Base-by-base conservation (phyloP, 2,797 vertebrate genomes). In the Platalea minor region DNA sequence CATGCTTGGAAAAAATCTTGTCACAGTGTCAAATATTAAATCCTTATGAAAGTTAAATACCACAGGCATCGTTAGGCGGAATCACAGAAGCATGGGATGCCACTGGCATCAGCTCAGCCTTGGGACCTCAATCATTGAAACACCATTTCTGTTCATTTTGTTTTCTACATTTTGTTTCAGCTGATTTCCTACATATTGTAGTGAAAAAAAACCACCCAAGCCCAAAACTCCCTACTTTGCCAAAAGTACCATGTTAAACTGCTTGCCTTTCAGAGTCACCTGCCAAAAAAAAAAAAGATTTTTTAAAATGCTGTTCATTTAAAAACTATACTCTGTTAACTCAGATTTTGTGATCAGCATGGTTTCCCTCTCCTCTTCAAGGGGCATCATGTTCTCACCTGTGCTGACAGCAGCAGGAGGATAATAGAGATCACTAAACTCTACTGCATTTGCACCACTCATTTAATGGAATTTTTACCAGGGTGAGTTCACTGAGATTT, bases 1-100 rank as follows among this genome's bases (percentile, higher is more conserved):
- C 89, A 93, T 80, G 64, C 80, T 91, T 82, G 78, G 54, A 88
- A 90, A 75, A 96, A 86, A 91, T 88, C 77, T 95, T 97, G 87
- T 95, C 90, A 92, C 25, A 4, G 46, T n/a, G 73, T 96, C 74
- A 97, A 95, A 94, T 96, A 96, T 93, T 94, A 96, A 97, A 97
- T 91, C 83, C 83, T 90, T 96, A 91, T 94, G 85, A 80, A 85
- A 95, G 28, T 91, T 95, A 93, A 97, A 96, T 74, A 90, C 83
- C 73, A 88, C 86, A 90, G 73, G 45, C 85, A 75, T 91, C 8
- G 0, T 70, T 85, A 74, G 67, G 50, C 25, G 1, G 46, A 93
- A 96, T 85, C 79, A 67, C 89, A 91, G 73, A 85, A 83, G 64
- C 51, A 86, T 13, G 28, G 48, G 68, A 84, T 84, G 41, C 68